phyloP scores from a whole-genome alignment of 2,888 invertebrate genomes.

The Subacronicta megacephala region DNA sequence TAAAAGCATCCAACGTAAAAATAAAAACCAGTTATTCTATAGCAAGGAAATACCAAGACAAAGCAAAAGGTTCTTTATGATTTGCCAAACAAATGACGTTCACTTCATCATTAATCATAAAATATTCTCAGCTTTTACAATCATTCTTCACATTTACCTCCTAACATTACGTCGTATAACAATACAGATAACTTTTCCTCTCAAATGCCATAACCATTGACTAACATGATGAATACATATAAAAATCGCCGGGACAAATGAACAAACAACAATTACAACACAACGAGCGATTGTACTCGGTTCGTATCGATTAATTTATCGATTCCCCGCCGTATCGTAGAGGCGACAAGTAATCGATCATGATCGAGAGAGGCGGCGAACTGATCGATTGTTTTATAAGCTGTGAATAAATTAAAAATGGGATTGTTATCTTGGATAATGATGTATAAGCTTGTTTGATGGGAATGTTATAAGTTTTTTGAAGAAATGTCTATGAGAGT shows the following conservation, averaged over 20 bases:
- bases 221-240: slow-evolving; percentile 45
- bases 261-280: slow-evolving; percentile 64
- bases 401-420: slow-evolving; percentile 81
- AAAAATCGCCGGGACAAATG: slow-evolving; percentile 57
- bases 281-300: slow-evolving; percentile 58
- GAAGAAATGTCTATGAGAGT: slow-evolving; percentile 6
- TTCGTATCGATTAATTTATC: slow-evolving; percentile 80
- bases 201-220: slow-evolving; percentile 47
- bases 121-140: slow-evolving; percentile 6
- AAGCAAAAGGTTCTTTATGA: too few relatives aligned
- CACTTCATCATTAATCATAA: slow-evolving; percentile 14
- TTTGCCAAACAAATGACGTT: background rate
- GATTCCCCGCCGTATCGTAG: slow-evolving; percentile 73
- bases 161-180: slow-evolving; percentile 20
- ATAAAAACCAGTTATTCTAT: too few relatives aligned
- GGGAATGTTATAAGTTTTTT: slow-evolving; percentile 23
- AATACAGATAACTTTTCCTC: slow-evolving; percentile 26
- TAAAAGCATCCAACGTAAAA: too few relatives aligned
- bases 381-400: slow-evolving; percentile 81
- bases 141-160: slow-evolving; percentile 9
- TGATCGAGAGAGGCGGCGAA: slow-evolving; percentile 76
- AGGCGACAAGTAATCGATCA: slow-evolving; percentile 83
- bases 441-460: slow-evolving; percentile 59
- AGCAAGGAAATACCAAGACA: too few relatives aligned
- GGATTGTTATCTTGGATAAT: slow-evolving; percentile 69